A percentile compares a stretch with the other conserved stretches of the same genome.
phyloP scores from a whole-genome alignment of 2,797 vertebrate species.

The Acipenser transmontanus region DNA sequence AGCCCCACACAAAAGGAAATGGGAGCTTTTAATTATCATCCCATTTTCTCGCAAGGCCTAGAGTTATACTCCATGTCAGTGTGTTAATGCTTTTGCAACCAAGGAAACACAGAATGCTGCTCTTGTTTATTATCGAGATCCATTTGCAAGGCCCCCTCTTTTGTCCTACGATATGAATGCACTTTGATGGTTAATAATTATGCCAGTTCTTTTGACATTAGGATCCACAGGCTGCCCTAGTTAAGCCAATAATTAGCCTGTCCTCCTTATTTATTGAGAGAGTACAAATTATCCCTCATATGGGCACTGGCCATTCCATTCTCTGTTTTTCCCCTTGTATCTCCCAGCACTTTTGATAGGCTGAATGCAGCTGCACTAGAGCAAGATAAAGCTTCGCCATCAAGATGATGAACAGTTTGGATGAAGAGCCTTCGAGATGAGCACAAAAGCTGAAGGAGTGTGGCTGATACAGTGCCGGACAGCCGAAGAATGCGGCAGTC shows the following conservation, averaged over 20 bases:
- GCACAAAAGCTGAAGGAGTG: conserved; percentile 81
- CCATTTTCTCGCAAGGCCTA: conserved; percentile 61
- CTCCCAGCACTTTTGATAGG: conserved; percentile 76
- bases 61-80: conserved; percentile 87
- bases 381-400: conserved; percentile 82
- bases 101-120: conserved; percentile 80
- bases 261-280: conserved; percentile 86
- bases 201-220: conserved; percentile 95
- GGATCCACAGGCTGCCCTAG: conserved; percentile 93
- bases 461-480: conserved; percentile 68
- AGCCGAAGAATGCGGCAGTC: conserved; percentile 77
- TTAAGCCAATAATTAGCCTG: conserved; percentile 99
- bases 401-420: conserved; percentile 88
- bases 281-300: conserved; percentile 95
- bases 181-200: conserved; percentile 99
- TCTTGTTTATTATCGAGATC: conserved; percentile 92
- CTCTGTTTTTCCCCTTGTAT: conserved; percentile 53
- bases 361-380: conserved; percentile 82
- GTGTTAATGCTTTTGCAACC: conserved; percentile 78
- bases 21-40: conserved; percentile 78
- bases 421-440: conserved; percentile 77
- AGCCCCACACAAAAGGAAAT: conserved; percentile 58
- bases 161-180: conserved; percentile 95
- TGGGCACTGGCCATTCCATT: conserved; percentile 76
- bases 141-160: conserved; percentile 90